Conservation (phyloP, 2,113 vertebrate genomes). For the Alosa alosa region DNA sequence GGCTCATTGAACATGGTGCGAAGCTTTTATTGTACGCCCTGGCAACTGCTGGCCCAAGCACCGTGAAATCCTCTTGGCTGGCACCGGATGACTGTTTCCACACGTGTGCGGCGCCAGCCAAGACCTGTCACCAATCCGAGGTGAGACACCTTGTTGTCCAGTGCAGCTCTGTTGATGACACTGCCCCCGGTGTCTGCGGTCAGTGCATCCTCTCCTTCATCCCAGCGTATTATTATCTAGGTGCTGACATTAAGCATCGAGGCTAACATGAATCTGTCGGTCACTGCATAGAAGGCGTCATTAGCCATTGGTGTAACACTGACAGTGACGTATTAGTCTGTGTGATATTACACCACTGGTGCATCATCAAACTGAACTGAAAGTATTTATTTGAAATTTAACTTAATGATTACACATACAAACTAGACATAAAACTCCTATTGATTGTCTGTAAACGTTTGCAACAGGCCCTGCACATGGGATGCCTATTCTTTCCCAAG, state of each 20-base stretch:
- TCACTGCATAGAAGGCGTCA: background rate
- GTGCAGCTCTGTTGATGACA: background rate
- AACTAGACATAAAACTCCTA: background rate
- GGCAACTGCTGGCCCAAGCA: background rate
- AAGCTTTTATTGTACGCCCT: background rate
- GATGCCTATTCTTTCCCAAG: background rate
- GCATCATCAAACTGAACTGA: too few relatives aligned
- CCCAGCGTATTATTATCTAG: background rate
- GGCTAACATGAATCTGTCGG: background rate
- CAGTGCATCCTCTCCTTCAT: background rate
- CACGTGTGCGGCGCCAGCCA: background rate
- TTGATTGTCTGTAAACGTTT: background rate
- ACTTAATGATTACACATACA: background rate
- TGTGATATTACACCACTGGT: too few relatives aligned
- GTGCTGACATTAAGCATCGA: background rate
- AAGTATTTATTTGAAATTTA: background rate
- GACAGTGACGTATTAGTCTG: too few relatives aligned
- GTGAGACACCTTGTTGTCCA: background rate
- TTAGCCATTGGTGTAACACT: background rate
- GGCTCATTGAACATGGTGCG: slow-evolving; percentile 23
- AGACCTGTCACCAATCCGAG: background rate
- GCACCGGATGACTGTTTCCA: background rate
- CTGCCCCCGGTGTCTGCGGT: background rate
- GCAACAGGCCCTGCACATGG: background rate
- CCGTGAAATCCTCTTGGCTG: background rate